phyloP scores from a whole-genome alignment of 1,140 invertebrate genomes.

The Cryptotermes secundus region DNA sequence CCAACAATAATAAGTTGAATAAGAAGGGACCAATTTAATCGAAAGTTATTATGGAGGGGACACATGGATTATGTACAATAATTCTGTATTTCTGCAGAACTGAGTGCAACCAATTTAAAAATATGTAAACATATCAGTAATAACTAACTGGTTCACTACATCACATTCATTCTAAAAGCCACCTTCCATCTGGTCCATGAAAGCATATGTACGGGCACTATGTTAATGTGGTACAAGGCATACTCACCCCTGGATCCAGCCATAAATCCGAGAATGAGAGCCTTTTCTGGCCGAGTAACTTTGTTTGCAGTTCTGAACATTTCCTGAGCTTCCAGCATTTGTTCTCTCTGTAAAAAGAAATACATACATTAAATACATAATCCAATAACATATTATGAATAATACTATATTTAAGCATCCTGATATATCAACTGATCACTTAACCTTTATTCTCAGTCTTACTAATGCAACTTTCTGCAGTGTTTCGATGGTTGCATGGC shows the following conservation, averaged over 20 bases:
- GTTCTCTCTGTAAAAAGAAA: conserved; percentile 60
- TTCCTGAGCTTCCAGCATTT: conserved; percentile 95
- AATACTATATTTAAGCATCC: neutral
- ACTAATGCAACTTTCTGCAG: too few relatives aligned
- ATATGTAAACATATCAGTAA: neutral
- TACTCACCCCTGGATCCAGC: conserved; percentile 85
- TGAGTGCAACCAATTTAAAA: neutral
- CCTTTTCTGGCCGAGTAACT: conserved; percentile 94
- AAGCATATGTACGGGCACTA: too few relatives aligned
- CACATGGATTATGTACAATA: neutral
- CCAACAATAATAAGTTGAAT: too few relatives aligned
- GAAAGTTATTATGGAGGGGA: neutral
- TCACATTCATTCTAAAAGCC: too few relatives aligned
- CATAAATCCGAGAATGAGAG: conserved; percentile 97
- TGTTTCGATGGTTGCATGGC: too few relatives aligned
- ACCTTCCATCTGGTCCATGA: too few relatives aligned
- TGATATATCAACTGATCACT: too few relatives aligned
- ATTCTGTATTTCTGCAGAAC: neutral
- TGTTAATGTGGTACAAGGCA: too few relatives aligned
- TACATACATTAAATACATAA: neutral
- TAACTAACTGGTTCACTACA: too few relatives aligned
- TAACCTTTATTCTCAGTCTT: too few relatives aligned
- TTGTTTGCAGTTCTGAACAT: conserved; percentile 96
- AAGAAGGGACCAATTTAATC: too few relatives aligned
- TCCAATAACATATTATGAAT: neutral